Evolutionary conservation across 2,113 vertebrate genomes (phyloP), one percentile per base, ranked within the genome.

Genomic region (Promerops cafer): DNA sequence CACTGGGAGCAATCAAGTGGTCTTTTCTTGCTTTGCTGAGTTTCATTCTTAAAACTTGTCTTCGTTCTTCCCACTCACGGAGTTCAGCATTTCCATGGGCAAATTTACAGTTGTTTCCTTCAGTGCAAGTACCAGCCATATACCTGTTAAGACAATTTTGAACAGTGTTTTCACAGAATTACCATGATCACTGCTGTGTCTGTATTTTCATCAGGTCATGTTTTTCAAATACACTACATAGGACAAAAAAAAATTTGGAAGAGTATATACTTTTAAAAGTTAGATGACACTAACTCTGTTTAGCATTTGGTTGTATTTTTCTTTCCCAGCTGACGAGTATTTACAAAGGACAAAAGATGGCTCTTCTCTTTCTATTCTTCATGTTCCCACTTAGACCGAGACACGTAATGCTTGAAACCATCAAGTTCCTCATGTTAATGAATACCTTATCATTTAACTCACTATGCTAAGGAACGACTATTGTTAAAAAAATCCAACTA

Each of bases 21-120:
- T 99, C 99, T 98, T 99, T 99, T 96, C 97, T 98, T 54, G 99
- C 99, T 99, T 99, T 99, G 98, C 97, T 98, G 94, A 99, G 98
- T 97, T 99, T 99, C 99, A 99, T 98, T 98, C 98, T 98, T 98
- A 99, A 98, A 97, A 99, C 99, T 72, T 99, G 98, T 97, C 98
- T 97, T 93, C 99, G 98, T 81, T 99, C 99, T 96, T 97, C 98
- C 99, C 99, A 99, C 77, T 99, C 99, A 13, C 97, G 98, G 45
- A 99, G 98, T 91, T 99, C 99, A 78, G 99, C 99, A 8, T 98
- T 98, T 68, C 99, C 99, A 11, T 99, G 99, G 44, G 99, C 99
- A 98, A 99, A 98, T 81, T 98, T 99, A 98, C 99, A 99, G 94
- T 95, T 97, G 92, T 98, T 98, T 53, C 98, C 99, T 96, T 99